Base-by-base conservation (phyloP, 2,888 invertebrate species). In the Podotricha telesiphe region DNA sequence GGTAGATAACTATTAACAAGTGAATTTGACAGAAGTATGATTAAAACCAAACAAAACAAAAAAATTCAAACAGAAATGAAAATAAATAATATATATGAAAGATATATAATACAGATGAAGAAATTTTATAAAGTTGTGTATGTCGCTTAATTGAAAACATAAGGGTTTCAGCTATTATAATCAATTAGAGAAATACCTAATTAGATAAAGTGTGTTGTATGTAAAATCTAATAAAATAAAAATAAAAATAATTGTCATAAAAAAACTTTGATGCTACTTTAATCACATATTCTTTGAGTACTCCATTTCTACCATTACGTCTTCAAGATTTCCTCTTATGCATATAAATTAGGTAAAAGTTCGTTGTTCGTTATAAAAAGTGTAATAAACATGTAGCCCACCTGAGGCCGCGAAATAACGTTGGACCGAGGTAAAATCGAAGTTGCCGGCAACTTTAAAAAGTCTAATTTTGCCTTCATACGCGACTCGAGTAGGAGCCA, bases 381-480 rank as follows among this genome's bases (percentile, higher is more conserved):
- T 69, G 78, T 86, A 86, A 85, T 85, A 84, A 85, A 81, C 82
- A 80, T 81, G 80, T 80, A 82, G 77, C 81, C 80, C 84, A 88
- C 85, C 87, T 86, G 85, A 82, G 81, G 76, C 74, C 78, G 76
- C 72, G 76, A 78, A 83, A 80, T 80, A 80, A 81, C 81, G 77
- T 69, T 82, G 84, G 82, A 87, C 87, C 87, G 86, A 88, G 87
- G 88, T 84, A 87, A 88, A 88, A 89, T 89, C 88, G 88, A 91
- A 89, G 87, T 90, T 90, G 80, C 77, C 76, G 79, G 77, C 82
- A 78, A 87, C 89, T 85, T 91, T 91, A 89, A 88, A 89, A 89
- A 91, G 91, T 89, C 91, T 89, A 89, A 91, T 91, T 91, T 91
- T 89, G 86, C 88, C 85, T 87, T 85, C 88, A 90, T 88, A 89